Evolutionary conservation across 2,797 vertebrate species (phyloP).

Genomic region (Clarias pachynema): DNA sequence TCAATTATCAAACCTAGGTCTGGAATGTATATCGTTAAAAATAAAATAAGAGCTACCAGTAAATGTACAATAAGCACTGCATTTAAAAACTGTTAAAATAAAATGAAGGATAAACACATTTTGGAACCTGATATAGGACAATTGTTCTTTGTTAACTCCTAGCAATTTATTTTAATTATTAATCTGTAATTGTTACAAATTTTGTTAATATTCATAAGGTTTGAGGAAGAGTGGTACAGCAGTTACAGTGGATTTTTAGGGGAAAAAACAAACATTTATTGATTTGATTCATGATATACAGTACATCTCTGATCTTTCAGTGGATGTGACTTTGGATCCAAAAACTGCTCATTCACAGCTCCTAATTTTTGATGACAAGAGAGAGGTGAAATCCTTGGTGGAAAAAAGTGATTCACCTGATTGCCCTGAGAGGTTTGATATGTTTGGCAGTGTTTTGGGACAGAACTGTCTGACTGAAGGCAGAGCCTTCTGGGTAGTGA

Average conservation of each 20-base stretch:
- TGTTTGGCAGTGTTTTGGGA: slow-evolving; percentile 32
- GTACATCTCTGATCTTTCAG: slow-evolving; percentile 33
- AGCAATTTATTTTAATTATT: background rate
- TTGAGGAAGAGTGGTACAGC: background rate
- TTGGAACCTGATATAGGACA: background rate
- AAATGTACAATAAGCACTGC: background rate
- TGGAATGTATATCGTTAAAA: background rate
- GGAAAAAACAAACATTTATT: background rate
- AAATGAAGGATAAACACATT: background rate
- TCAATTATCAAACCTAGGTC: background rate
- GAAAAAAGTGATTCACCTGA: background rate
- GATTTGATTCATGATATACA: background rate
- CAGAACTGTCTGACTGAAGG: slow-evolving; percentile 11
- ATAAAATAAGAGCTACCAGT: background rate
- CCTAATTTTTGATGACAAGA: slow-evolving; percentile 37
- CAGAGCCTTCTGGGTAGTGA: slow-evolving; percentile 52
- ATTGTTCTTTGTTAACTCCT: background rate
- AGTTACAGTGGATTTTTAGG: too few relatives aligned
- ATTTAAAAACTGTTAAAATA: background rate
- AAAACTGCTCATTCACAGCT: slow-evolving; percentile 33
- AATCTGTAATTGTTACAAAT: background rate
- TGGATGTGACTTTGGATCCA: slow-evolving; percentile 49
- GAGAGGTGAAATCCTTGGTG: slow-evolving; percentile 1
- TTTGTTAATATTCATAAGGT: background rate
- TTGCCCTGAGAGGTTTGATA: slow-evolving; percentile 40